Percentiles rank a stretch among this genome's conserved stretches.
Evolutionary conservation across 1,140 invertebrate species (phyloP).

Genomic region (Macrotrachela quadricornifera): DNA sequence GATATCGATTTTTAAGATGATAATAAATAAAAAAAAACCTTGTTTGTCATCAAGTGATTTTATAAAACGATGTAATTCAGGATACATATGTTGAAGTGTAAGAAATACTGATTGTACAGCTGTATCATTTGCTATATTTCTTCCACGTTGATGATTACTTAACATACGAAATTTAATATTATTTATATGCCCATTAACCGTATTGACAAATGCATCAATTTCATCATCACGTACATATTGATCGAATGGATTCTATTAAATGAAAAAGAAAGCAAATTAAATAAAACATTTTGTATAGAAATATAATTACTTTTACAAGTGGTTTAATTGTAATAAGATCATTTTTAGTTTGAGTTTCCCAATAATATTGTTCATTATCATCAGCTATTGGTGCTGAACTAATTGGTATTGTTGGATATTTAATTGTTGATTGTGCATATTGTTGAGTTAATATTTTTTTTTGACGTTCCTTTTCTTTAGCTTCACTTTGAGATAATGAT

Average conservation of each 20-base stretch:
- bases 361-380: too few relatives aligned
- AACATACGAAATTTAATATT: conserved; percentile 98
- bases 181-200: conserved; percentile 39
- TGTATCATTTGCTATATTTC: conserved; percentile 82
- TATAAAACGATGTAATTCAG: conserved; percentile 67
- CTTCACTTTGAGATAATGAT: conserved; percentile 87
- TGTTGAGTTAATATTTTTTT: too few relatives aligned
- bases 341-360: too few relatives aligned
- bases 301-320: too few relatives aligned
- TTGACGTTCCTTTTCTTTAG: conserved; percentile 58
- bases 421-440: too few relatives aligned
- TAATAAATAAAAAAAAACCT: conserved; percentile 26
- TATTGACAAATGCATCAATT: conserved; percentile 62
- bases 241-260: too few relatives aligned
- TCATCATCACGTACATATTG: conserved; percentile 34
- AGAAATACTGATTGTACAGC: conserved; percentile 91
- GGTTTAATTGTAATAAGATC: too few relatives aligned
- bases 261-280: too few relatives aligned
- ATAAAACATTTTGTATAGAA: too few relatives aligned
- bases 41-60: conserved; percentile 79
- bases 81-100: conserved; percentile 87
- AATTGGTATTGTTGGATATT: too few relatives aligned
- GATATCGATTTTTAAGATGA: neutral
- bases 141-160: conserved; percentile 74
- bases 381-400: too few relatives aligned